Evolutionary conservation across 2,797 vertebrate species (phyloP).

Genomic region (Masticophis lateralis): DNA sequence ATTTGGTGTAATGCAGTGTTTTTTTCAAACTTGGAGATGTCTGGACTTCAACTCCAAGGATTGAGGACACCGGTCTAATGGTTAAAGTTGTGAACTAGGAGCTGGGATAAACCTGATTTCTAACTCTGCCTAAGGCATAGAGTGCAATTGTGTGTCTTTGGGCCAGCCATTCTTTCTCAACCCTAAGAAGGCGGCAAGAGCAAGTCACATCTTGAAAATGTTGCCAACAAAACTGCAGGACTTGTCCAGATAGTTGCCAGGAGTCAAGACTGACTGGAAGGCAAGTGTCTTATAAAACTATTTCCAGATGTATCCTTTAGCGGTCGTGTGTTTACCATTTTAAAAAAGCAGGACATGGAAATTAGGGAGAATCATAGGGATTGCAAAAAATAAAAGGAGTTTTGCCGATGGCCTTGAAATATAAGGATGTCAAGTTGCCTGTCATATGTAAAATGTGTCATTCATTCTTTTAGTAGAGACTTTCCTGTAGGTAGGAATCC

Average conservation of each 20-base stretch:
- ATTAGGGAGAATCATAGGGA: neutral
- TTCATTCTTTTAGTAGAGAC: neutral
- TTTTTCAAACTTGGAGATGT: neutral
- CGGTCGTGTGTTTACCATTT: neutral
- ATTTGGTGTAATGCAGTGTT: neutral
- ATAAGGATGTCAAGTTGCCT: neutral
- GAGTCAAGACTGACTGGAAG: neutral
- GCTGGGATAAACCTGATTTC: neutral
- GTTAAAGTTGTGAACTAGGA: neutral
- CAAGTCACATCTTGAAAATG: neutral
- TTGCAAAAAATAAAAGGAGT: neutral
- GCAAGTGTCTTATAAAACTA: neutral
- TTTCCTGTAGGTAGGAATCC: neutral
- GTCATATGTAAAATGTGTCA: neutral
- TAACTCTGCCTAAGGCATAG: neutral
- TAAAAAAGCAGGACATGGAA: neutral
- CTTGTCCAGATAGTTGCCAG: neutral
- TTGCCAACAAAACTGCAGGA: neutral
- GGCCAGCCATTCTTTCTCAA: neutral
- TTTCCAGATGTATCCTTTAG: neutral
- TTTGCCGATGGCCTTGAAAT: neutral
- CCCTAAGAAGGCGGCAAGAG: neutral
- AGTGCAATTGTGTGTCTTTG: neutral
- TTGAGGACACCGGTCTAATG: neutral
- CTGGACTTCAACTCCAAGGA: neutral